A percentile compares a stretch with the other conserved stretches of the same genome.
Conservation (phyloP, 2,888 invertebrate species). For the Calliphora vomitoria region DNA sequence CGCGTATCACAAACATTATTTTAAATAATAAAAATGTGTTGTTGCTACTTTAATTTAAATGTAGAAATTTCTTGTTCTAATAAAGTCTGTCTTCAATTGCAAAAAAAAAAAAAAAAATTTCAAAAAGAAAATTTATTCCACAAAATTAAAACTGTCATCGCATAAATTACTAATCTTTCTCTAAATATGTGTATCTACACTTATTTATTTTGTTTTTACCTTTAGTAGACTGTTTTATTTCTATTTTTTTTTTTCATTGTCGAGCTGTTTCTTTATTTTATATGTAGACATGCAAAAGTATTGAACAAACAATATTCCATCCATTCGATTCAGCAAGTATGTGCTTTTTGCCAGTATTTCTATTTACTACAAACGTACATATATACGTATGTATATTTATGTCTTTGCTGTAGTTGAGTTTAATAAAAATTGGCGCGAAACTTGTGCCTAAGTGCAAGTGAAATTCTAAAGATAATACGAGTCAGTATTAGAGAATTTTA, state of each 20-base stretch:
- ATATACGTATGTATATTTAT: background rate
- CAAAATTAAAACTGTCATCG: constrained; percentile 70
- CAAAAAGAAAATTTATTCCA: constrained; percentile 39
- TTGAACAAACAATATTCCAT: constrained; percentile 55
- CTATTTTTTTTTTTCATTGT: constrained; percentile 39
- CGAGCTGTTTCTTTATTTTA: constrained; percentile 16
- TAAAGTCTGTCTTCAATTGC: constrained; percentile 62
- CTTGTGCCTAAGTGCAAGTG: constrained; percentile 76
- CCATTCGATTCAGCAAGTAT: constrained; percentile 39
- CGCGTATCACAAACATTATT: constrained; percentile 19
- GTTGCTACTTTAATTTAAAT: constrained; percentile 27
- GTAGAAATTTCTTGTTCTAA: constrained; percentile 44
- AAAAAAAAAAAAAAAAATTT: constrained; percentile 38
- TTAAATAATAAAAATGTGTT: constrained; percentile 39
- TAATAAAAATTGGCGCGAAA: constrained; percentile 77
- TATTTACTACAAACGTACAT: background rate
- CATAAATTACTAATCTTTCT: constrained; percentile 70
- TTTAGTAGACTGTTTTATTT: constrained; percentile 53
- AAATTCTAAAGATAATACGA: constrained; percentile 64
- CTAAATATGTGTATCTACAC: constrained; percentile 32
- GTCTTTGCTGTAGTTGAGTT: constrained; percentile 36
- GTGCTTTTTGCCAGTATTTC: constrained; percentile 49
- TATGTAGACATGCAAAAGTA: constrained; percentile 27
- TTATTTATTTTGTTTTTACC: constrained; percentile 44
- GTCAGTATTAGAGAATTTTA: constrained; percentile 34